These are phyloP conservation scores for Orthochromis malagaraziensis DNA, from an alignment of 2,113 vertebrate species.

Conservation along the genomic window DNA sequence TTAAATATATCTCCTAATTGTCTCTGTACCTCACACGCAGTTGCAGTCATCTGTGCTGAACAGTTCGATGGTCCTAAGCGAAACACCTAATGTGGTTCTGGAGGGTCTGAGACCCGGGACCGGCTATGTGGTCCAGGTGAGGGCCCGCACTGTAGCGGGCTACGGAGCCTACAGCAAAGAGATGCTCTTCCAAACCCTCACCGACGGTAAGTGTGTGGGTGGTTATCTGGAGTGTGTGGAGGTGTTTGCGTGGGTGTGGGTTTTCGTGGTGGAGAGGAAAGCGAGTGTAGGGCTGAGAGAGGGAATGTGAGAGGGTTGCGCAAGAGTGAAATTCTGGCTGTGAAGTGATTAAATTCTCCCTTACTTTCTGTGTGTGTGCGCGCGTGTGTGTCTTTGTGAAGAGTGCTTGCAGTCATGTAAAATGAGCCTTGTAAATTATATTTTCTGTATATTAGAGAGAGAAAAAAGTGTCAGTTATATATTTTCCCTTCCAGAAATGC, in stretches of 20 bases:
- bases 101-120: conserved; percentile 88
- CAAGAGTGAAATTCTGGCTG: conserved; percentile 16
- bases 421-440: background rate
- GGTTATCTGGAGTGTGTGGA: background rate
- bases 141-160: conserved; percentile 90
- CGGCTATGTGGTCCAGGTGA: conserved; percentile 92
- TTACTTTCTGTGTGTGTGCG: background rate
- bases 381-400: background rate
- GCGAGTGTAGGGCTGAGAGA: background rate
- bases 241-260: background rate
- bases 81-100: conserved; percentile 84
- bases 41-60: conserved; percentile 84
- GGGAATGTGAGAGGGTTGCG: background rate
- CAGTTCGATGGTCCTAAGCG: conserved; percentile 87
- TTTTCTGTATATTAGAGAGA: background rate
- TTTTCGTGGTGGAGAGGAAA: background rate
- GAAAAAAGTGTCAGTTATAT: background rate
- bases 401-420: conserved; percentile 17
- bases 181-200: conserved; percentile 97
- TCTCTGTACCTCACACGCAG: conserved; percentile 51
- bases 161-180: conserved; percentile 94
- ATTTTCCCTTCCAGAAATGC: background rate
- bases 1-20: background rate
- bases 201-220: conserved; percentile 76
- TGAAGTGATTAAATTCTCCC: conserved; percentile 33